Evolutionary conservation across 2,888 invertebrate species (phyloP).

Genomic region (Peribatodes rhomboidaria): DNA sequence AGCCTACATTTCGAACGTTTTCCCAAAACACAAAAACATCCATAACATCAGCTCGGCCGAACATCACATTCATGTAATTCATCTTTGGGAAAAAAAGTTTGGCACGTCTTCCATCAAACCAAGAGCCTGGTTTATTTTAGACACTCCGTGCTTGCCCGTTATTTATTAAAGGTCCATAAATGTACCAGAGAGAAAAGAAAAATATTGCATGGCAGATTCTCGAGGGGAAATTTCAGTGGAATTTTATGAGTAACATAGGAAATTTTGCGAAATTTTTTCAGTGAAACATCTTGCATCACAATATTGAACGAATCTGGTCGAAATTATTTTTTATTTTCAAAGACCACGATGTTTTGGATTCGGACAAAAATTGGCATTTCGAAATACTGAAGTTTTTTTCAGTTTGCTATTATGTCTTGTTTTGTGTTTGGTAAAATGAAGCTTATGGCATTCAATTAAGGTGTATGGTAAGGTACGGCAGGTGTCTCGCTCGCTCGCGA

Average conservation of each 20-base stretch:
- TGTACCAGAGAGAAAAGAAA: conserved; percentile 4
- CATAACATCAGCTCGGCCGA: conserved; percentile 22
- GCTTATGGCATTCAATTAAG: too few relatives aligned
- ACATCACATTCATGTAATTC: conserved; percentile 27
- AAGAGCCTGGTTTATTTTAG: conserved; percentile 20
- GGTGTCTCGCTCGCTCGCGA: too few relatives aligned
- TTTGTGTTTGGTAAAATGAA: too few relatives aligned
- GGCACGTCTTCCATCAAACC: conserved; percentile 41
- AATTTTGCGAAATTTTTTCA: background rate
- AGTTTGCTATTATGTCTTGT: too few relatives aligned
- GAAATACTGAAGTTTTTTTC: too few relatives aligned
- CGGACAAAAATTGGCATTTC: too few relatives aligned
- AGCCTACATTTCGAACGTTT: background rate
- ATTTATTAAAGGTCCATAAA: conserved; percentile 28
- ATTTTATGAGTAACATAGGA: background rate
- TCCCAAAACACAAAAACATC: conserved; percentile 14
- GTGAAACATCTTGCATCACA: too few relatives aligned
- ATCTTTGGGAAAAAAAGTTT: conserved; percentile 38
- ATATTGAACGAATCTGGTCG: too few relatives aligned
- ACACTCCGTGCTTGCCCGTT: conserved; percentile 13
- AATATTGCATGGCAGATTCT: background rate
- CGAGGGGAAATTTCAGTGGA: background rate
- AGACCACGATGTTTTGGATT: too few relatives aligned
- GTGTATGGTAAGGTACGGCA: too few relatives aligned
- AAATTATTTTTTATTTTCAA: background rate